These are phyloP conservation scores for Torymus auratus DNA, from an alignment of 2,888 invertebrate genomes.

Conservation along the genomic window DNA sequence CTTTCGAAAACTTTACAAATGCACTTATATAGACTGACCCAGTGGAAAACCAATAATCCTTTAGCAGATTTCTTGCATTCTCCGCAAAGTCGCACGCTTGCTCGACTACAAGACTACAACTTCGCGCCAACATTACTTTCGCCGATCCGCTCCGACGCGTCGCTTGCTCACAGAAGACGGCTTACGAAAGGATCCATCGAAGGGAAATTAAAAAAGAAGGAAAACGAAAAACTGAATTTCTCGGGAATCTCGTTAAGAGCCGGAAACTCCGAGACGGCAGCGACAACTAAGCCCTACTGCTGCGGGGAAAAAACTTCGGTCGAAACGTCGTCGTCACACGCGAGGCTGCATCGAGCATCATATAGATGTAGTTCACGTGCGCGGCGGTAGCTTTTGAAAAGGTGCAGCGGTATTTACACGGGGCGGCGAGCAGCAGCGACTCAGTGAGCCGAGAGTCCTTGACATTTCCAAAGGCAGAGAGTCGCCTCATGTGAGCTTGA, in stretches of 20 bases:
- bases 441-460: conserved; percentile 35
- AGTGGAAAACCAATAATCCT: conserved; percentile 21
- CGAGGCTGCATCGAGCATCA: not conserved
- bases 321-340: not conserved
- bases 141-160: not conserved
- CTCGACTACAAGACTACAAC: not conserved
- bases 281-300: too few species aligned
- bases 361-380: too few species aligned
- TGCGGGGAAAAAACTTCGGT: too few species aligned
- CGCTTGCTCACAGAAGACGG: not conserved
- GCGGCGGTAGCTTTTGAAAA: too few species aligned
- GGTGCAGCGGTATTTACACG: not conserved
- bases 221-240: not conserved
- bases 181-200: not conserved
- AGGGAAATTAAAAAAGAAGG: not conserved
- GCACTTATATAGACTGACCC: not conserved
- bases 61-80: not conserved
- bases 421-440: not conserved
- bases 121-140: too few species aligned
- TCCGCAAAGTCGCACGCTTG: not conserved
- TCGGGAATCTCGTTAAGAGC: not conserved
- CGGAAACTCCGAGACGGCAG: not conserved
- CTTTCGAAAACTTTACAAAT: not conserved
- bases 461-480: conserved; percentile 37
- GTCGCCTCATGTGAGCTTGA: conserved; percentile 14